Evolutionary conservation across 1,140 invertebrate species (phyloP), one percentile per base, ranked within the genome.

Genomic region (Cherax quadricarinatus): DNA sequence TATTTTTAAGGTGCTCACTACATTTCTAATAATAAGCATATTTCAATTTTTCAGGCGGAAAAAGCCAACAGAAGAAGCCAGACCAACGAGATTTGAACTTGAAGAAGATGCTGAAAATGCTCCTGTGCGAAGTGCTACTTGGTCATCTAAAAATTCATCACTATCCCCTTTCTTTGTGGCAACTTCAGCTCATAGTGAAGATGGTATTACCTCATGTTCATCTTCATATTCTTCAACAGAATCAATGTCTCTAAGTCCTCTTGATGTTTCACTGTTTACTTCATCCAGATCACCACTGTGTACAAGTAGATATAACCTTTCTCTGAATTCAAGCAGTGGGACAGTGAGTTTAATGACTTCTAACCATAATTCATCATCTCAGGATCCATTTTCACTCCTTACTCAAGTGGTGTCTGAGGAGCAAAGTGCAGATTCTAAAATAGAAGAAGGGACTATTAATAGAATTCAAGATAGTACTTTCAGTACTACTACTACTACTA

Each of bases 81-180:
- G 91, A 75, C 91, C 91, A 57, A 92, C 91, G 78, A 88, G 91
- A 60, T 92, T 92, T 78, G 86, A 92, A 78, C 86, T 92, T n/a
- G 91, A 92, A 73, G 91, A 92, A 10, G 91, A 92, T n/a, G 70
- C 90, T 2, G 90, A 91, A 73, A 86, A 91, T 51, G 14, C 57
- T 57, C 16, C 48, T 24, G 86, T 78, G 4, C 16, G 62, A 48
- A 86, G 70, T 51, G 86, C 86, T 12, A 84, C 79, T 48, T 92
- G 86, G 86, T 81, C 70, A 10, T 84, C 86, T 12, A 85, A 83
- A 84, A 49, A 4, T 79, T 88, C 91, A 51, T 21, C 86, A 7
- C 10, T 82, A 21, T 62, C 86, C 18, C 66, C 80, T 88, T 30
- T 30, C 3, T 30, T 75, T 30, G 24, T 12, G 9, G 41, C 49